Evolutionary conservation across 2,888 invertebrate species (phyloP).

Genomic region (Embidobia sp.): DNA sequence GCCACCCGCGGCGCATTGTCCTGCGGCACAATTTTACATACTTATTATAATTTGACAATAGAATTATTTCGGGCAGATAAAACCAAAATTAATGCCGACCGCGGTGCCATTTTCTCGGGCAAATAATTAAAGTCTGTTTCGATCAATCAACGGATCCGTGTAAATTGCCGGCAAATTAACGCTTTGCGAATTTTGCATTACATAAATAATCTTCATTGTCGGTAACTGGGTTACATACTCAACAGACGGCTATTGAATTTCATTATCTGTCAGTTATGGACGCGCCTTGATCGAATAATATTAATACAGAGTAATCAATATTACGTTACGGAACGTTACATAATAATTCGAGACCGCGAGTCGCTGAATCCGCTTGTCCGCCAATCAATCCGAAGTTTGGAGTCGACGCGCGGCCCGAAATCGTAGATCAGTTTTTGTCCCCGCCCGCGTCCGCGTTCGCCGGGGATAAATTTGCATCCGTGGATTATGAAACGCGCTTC

Average conservation of each 20-base stretch:
- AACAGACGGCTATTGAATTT: slow-evolving; percentile 35
- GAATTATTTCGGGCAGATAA: slow-evolving; percentile 2
- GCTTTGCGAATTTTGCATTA: slow-evolving; percentile 20
- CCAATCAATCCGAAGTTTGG: not conserved
- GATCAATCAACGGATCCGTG: slow-evolving; percentile 22
- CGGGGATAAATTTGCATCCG: slow-evolving; percentile 40
- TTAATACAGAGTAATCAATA: slow-evolving; percentile 20
- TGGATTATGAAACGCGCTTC: slow-evolving; percentile 45
- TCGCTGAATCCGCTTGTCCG: no score
- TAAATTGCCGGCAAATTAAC: slow-evolving; percentile 22
- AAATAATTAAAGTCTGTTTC: slow-evolving; percentile 34
- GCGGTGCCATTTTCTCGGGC: not conserved
- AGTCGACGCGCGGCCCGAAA: not conserved
- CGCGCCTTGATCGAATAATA: slow-evolving; percentile 2
- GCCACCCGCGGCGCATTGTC: no score
- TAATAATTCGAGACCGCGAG: no score
- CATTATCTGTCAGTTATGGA: slow-evolving; percentile 21
- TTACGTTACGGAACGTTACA: not conserved
- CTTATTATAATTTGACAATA: no score
- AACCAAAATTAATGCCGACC: slow-evolving; percentile 7
- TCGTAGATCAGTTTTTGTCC: slow-evolving; percentile 21
- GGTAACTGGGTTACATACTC: slow-evolving; percentile 18
- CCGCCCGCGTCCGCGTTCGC: not conserved
- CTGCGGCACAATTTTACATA: no score
- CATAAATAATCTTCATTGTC: slow-evolving; percentile 35